phyloP scores from a whole-genome alignment of 2,888 invertebrate genomes.

The Leucoma salicis region DNA sequence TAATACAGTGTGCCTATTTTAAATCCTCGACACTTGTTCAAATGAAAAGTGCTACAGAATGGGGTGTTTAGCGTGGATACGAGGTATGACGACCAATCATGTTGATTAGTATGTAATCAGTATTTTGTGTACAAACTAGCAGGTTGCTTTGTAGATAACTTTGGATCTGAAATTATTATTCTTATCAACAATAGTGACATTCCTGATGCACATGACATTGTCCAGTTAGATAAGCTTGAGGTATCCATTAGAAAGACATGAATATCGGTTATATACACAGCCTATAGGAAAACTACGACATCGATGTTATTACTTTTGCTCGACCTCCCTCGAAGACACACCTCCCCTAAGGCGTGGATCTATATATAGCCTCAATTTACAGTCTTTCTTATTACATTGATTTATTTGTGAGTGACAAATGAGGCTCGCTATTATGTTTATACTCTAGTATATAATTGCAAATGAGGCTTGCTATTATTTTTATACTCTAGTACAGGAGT shows the following conservation, averaged over 20 bases:
- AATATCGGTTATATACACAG: not conserved
- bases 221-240: too few relatives aligned
- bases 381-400: too few relatives aligned
- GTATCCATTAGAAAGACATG: too few relatives aligned
- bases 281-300: not conserved
- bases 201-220: too few relatives aligned
- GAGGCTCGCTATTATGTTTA: too few relatives aligned
- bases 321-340: constrained; percentile 32
- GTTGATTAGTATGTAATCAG: constrained; percentile 20
- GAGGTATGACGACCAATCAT: constrained; percentile 67
- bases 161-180: not conserved
- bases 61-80: constrained; percentile 73
- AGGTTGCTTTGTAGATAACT: not conserved
- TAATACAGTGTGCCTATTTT: constrained; percentile 19
- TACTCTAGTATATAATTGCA: too few relatives aligned
- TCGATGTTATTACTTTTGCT: not conserved
- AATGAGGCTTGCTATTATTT: too few relatives aligned
- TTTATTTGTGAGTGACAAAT: too few relatives aligned
- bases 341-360: constrained; percentile 24
- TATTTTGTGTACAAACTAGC: constrained; percentile 14
- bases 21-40: constrained; percentile 24
- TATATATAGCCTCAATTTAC: constrained; percentile 33
- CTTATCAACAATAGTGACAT: not conserved
- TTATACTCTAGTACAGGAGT: too few relatives aligned
- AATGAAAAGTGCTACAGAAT: constrained; percentile 56